Base-by-base conservation (phyloP, 2,888 invertebrate genomes). In the Tenthredo scrophulariae region DNA sequence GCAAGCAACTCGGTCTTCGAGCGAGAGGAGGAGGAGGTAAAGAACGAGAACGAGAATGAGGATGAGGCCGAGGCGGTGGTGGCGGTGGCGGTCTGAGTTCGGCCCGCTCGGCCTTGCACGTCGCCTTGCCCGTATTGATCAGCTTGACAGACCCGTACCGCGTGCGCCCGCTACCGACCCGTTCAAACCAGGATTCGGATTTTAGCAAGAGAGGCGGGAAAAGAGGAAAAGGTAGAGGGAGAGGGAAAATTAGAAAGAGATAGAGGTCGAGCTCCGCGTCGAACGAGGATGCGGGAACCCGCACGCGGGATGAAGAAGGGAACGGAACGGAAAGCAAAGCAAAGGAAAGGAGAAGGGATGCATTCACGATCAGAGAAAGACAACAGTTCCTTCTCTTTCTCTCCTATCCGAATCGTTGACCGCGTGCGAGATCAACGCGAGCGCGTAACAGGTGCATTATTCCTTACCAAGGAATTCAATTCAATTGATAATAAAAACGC, bases 81-180 rank as follows among this genome's bases (percentile, higher is more conserved):
- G 65, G 84, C 29, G 80, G 46, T 40, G 84, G 72, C 26, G 86
- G 75, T 67, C 46, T 75, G 85, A 58, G 70, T 89, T 88, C 86
- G 87, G 88, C 87, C 88, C 88, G 88, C 89, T 77, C 91, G 92
- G 92, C 92, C 92, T 93, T 92, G 92, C 91, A 91, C 91, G 91
- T 91, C 91, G 91, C 90, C 90, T 91, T 91, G 91, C 91, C 90
- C 91, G 92, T 92, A 92, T 93, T 92, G 92, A 92, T 92, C 92
- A 92, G 91, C 90, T 75, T 91, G 91, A 91, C 91, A 91, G 91
- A 87, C 89, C 89, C 89, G 74, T 90, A 89, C 88, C 86, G 86
- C 89, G 83, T 67, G 86, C 89, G 89, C 89, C 89, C 88, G 88
- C 88, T 88, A 88, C 88, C 85, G 87, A 85, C 85, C 83, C 84